A percentile compares a stretch with the other conserved stretches of the same genome.
Conservation (phyloP, 1,140 invertebrate species). For the Sitodiplosis mosellana region DNA sequence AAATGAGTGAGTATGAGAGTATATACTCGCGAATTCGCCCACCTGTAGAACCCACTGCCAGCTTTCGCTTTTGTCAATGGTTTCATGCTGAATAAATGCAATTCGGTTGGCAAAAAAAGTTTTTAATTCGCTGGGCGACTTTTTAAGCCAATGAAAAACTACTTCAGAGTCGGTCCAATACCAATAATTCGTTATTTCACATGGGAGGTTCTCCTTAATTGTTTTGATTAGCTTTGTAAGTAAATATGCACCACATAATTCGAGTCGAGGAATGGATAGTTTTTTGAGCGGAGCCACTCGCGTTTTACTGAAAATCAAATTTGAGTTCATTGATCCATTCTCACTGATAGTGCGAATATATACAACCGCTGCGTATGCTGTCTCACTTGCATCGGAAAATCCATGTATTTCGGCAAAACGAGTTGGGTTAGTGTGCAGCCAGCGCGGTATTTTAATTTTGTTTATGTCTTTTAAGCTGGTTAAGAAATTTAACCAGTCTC, state of each 20-base stretch:
- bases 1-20: no score
- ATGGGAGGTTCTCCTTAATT: not conserved
- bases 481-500: slow-evolving; percentile 8
- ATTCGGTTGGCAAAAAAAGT: no score
- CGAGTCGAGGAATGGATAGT: slow-evolving; percentile 6
- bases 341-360: slow-evolving; percentile 12
- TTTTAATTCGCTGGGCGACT: no score
- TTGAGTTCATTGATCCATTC: slow-evolving; percentile 1
- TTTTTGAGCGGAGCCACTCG: slow-evolving; percentile 6
- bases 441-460: slow-evolving; percentile 6
- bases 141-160: no score
- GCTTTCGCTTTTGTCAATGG: no score
- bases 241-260: slow-evolving; percentile 8
- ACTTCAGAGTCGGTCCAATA: not conserved
- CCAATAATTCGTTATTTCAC: not conserved
- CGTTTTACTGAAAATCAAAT: slow-evolving; percentile 5
- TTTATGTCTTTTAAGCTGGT: slow-evolving; percentile 5
- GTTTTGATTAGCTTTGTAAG: slow-evolving; percentile 2
- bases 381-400: slow-evolving; percentile 19
- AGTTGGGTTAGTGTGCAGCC: slow-evolving; percentile 1
- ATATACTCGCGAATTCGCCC: no score
- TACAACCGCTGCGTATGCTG: slow-evolving; percentile 16
- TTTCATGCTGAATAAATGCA: no score
- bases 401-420: slow-evolving; percentile 9
- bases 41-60: no score